Conservation (phyloP, 2,888 invertebrate genomes). For the Dermolepida albohirtum region DNA sequence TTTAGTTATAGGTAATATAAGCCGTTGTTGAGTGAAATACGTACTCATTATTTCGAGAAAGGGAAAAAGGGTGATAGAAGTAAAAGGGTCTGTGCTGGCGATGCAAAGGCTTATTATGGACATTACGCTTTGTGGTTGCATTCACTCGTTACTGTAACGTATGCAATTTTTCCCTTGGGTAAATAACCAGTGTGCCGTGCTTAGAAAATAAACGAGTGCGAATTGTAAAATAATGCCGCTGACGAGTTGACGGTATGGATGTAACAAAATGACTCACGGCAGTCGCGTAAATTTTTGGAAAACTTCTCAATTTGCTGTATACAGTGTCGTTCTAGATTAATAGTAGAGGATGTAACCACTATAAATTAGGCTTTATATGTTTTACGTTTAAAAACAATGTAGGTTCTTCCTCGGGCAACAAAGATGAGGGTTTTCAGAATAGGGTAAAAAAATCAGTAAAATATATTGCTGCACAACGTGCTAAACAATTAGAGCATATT, state of each 20-base stretch:
- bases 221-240: constrained; percentile 37
- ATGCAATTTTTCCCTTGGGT: constrained; percentile 64
- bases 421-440: too few relatives aligned
- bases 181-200: constrained; percentile 46
- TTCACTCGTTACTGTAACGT: constrained; percentile 58
- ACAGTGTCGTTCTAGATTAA: too few relatives aligned
- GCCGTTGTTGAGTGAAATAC: constrained; percentile 38
- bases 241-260: constrained; percentile 2
- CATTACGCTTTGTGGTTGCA: constrained; percentile 46
- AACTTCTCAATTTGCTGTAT: too few relatives aligned
- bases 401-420: too few relatives aligned
- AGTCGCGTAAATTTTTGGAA: too few relatives aligned
- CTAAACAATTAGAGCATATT: too few relatives aligned
- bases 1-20: constrained; percentile 10
- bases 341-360: too few relatives aligned
- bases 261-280: constrained; percentile 13
- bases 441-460: too few relatives aligned
- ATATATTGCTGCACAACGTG: too few relatives aligned
- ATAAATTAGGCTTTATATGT: too few relatives aligned
- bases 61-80: constrained; percentile 49
- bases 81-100: constrained; percentile 25
- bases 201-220: constrained; percentile 36
- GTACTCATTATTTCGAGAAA: constrained; percentile 44
- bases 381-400: too few relatives aligned
- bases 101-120: constrained; percentile 54